Percentiles rank a stretch among this genome's conserved stretches.
Evolutionary conservation across 2,888 invertebrate genomes (phyloP).

Genomic region (Xylophagus ater): DNA sequence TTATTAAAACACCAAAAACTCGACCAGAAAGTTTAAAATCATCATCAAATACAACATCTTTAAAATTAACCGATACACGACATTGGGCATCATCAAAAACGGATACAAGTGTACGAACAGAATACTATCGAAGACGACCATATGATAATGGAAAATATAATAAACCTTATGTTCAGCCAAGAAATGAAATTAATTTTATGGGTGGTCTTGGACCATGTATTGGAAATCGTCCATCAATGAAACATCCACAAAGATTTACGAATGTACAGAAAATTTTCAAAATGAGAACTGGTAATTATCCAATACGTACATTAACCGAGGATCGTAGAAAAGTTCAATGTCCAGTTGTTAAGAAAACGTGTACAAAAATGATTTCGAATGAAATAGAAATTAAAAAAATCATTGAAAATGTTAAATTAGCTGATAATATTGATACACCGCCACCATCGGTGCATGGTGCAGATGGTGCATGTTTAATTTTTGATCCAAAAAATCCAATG

Average conservation of each 20-base stretch:
- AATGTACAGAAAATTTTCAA: conserved; percentile 10
- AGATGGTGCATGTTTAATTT: conserved; percentile 28
- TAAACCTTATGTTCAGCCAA: no score
- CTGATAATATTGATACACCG: conserved; percentile 28
- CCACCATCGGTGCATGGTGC: conserved; percentile 25
- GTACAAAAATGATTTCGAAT: conserved; percentile 9
- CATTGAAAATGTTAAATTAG: conserved; percentile 29
- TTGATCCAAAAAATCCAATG: conserved; percentile 33
- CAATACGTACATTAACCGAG: conserved; percentile 29
- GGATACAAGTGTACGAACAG: no score
- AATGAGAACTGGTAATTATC: conserved; percentile 12
- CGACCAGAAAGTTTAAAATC: no score
- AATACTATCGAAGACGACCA: no score
- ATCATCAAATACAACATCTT: no score
- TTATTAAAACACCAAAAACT: no score
- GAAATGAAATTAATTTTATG: conserved; percentile 15
- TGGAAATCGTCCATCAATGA: conserved; percentile 11
- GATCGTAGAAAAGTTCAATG: conserved; percentile 32
- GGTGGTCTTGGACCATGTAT: conserved; percentile 9
- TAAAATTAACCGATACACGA: no score
- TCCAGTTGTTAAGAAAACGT: conserved; percentile 19
- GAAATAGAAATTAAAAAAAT: conserved; percentile 21
- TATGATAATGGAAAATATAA: no score
- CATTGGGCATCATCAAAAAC: no score
- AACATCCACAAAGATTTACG: conserved; percentile 9